A percentile compares a stretch with the other conserved stretches of the same genome.
These are phyloP conservation scores for Sycophila sp. DNA, from an alignment of 1,140 invertebrate species.

Conservation along the genomic window DNA sequence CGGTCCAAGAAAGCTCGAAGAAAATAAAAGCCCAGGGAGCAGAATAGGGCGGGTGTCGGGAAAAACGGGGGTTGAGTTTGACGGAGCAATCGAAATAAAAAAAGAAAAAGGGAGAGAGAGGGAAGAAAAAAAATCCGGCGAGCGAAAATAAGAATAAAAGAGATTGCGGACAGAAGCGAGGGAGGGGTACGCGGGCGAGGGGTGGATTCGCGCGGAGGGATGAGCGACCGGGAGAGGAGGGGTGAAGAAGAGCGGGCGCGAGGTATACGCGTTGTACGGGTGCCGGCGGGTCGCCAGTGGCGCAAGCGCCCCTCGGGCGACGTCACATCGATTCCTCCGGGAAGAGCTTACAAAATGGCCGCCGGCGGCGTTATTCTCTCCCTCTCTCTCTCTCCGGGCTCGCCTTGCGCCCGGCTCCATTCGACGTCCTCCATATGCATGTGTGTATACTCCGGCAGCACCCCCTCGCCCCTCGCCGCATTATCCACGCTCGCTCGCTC, in stretches of 20 bases:
- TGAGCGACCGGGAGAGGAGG: background rate
- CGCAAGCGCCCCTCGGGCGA: conserved; percentile 67
- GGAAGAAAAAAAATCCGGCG: conserved; percentile 33
- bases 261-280: conserved; percentile 43
- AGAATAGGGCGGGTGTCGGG: background rate
- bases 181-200: background rate
- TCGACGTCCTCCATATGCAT: conserved; percentile 30
- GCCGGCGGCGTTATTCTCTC: conserved; percentile 50
- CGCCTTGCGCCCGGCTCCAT: background rate
- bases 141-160: conserved; percentile 15
- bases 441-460: background rate
- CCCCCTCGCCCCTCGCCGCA: background rate
- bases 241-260: conserved; percentile 7
- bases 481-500: conserved; percentile 8
- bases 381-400: background rate
- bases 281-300: conserved; percentile 52
- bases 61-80: background rate
- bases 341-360: conserved; percentile 68
- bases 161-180: background rate
- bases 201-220: background rate
- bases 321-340: conserved; percentile 67
- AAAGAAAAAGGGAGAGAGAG: conserved; percentile 37
- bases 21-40: background rate
- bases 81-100: conserved; percentile 34
- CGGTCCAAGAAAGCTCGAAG: background rate